These are phyloP conservation scores for Amphimedon queenslandica DNA, from an alignment of 37 sponge, comb jelly and placozoan species.

Conservation along the genomic window DNA sequence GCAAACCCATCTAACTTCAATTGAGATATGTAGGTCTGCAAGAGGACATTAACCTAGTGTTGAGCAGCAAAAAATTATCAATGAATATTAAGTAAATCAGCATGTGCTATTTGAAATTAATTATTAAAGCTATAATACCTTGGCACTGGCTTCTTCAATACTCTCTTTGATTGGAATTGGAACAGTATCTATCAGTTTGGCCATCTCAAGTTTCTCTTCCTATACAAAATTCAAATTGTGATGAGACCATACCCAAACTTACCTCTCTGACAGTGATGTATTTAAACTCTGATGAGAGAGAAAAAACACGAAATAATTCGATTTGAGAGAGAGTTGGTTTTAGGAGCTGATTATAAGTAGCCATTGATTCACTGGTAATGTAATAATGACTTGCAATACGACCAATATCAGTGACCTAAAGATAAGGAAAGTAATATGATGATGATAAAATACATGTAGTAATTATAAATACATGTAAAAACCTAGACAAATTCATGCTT, in stretches of 20 bases:
- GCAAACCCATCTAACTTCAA: conserved; percentile 98
- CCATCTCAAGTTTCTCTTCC: conserved; percentile 96
- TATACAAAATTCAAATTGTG: conserved; percentile 20
- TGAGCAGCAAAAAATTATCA: too few species aligned
- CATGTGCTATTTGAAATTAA: too few species aligned
- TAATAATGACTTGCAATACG: conserved; percentile 98
- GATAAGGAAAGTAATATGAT: background rate
- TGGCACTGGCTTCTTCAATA: conserved; percentile 97
- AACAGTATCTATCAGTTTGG: conserved; percentile 88
- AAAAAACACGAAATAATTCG: conserved; percentile 95
- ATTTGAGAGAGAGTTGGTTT: conserved; percentile 96
- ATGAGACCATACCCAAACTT: background rate
- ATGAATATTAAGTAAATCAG: too few species aligned
- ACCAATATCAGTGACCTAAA: conserved; percentile 92
- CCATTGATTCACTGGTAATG: conserved; percentile 86
- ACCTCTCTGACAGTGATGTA: conserved; percentile 96
- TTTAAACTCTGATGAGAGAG: conserved; percentile 96
- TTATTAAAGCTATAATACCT: too few species aligned
- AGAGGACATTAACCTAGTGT: conserved; percentile 79
- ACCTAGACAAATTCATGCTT: too few species aligned
- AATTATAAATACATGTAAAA: too few species aligned
- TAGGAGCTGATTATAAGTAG: conserved; percentile 93
- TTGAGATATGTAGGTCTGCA: conserved; percentile 98
- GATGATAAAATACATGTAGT: background rate
- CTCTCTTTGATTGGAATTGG: conserved; percentile 99